Evolutionary conservation across 2,113 vertebrate species (phyloP), one percentile per base, ranked within the genome.

Genomic region (Piprites chloris): DNA sequence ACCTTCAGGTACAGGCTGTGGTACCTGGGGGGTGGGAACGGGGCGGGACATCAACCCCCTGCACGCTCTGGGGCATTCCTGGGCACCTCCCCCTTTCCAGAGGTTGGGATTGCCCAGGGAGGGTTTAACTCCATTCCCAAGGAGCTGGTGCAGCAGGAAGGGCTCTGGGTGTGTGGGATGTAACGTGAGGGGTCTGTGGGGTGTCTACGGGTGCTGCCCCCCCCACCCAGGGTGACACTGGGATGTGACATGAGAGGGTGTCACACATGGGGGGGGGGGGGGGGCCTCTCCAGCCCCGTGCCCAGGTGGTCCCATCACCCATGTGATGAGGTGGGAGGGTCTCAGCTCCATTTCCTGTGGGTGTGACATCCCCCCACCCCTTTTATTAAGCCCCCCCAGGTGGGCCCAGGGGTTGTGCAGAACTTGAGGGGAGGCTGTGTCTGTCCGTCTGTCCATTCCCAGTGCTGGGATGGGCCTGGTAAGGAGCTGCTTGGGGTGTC

Each of bases 1-100:
- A 99, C 99, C 95, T 98, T 99, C 97, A 99, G 98, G 96, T 99
- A 99, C 37, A 99, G 98, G 97, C 99, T 99, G 98, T 99, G 99
- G 82, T 99, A 99, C 99, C 99, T 99, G 77, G 2, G n/a, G 66
- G 28, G 12, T 11, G 26, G 22, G 52, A 87, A 87, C 2, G 6
- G 28, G 24, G 44, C 0, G 15, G 58, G 14, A 42, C 35, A 27
- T 80, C 85, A 56, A 2, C 0, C 9, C 9, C 66, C 55, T 7
- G 63, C 46, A 12, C 11, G 39, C 4, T 12, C 13, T 6, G 9
- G 47, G 22, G 47, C 47, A 47, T 22, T 47, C 47, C 47, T 23
- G 62, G 5, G 14, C 33, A 24, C 37, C 23, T 33, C 71, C 33
- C 12, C 5, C 15, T n/a, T 6, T 9, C 6, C 46, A 14, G 12